These are phyloP conservation scores for Etheostoma cragini DNA, from an alignment of 2,113 vertebrate species.

Conservation along the genomic window DNA sequence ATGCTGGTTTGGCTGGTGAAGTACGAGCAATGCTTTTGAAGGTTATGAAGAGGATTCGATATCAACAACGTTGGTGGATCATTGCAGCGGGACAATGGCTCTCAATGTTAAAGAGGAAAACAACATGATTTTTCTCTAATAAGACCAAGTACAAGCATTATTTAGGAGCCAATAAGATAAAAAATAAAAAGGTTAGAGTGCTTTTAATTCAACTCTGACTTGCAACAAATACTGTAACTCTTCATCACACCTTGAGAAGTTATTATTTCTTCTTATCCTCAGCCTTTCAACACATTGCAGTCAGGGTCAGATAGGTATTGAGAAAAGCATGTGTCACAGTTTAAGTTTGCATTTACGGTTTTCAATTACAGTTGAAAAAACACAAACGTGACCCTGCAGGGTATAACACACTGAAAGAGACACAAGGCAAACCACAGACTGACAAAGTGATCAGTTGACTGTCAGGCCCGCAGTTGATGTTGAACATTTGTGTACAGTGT, in stretches of 20 bases:
- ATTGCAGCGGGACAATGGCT: background rate
- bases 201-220: background rate
- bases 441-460: constrained; percentile 31
- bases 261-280: background rate
- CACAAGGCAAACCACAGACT: background rate
- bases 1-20: constrained; percentile 14
- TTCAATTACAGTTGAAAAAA: constrained; percentile 29
- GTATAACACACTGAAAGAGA: background rate
- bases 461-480: background rate
- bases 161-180: background rate
- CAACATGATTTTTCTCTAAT: background rate
- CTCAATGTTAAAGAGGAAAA: background rate
- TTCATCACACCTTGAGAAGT: background rate
- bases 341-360: constrained; percentile 12
- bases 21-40: background rate
- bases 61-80: background rate
- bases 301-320: background rate
- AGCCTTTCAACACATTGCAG: background rate
- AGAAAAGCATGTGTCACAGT: background rate
- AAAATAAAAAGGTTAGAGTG: background rate
- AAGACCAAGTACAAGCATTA: background rate
- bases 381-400: constrained; percentile 11
- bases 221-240: background rate
- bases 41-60: background rate
- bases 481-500: background rate